Base-by-base conservation (phyloP, 1,140 invertebrate species). In the Psilanteris sp. region DNA sequence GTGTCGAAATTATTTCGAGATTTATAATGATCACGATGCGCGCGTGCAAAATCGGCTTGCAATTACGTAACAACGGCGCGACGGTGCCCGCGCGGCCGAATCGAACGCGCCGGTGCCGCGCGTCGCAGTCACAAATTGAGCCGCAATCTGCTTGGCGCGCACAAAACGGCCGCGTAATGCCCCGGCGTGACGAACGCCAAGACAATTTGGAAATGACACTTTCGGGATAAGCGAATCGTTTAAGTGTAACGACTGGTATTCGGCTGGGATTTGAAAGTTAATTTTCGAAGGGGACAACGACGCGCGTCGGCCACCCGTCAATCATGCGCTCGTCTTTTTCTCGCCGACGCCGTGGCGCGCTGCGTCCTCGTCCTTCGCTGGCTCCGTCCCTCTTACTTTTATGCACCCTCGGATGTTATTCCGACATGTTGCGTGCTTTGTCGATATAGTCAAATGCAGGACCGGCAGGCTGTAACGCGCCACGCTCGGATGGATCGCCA, bases 371-470 rank as follows among this genome's bases (percentile, higher is more conserved):
- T 18, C 74, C 16, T 75, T 39, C 78, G 72, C 44, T 50, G 10
- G 62, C 32, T 72, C 24, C 11, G 48, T 74, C 68, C 66, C 64
- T 71, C 74, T 74, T 67, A 39, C 67, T 72, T 48, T 61, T 83
- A 81, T 81, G 82, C 82, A 84, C 83, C 79, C 79, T 81, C 77
- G 78, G 57, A 78, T 79, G 77, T 81, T 81, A 78, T 78, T 77
- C 80, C 83, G 83, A 85, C 83, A 87, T 88, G 84, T 83, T 84
- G 83, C 78, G 79, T 82, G 81, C 81, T 85, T 88, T 87, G 86
- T 87, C 81, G 82, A 81, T 85, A 77, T 83, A 87, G 84, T 87
- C 83, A 85, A 88, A 86, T 85, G 83, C 80, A 83, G 79, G 79
- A 81, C 81, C 81, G 80, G 55, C 74, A 78, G 55, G 46, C 78